Percentiles rank a stretch among this genome's conserved stretches.
phyloP scores from a whole-genome alignment of 2,113 vertebrate species.

The Mugil cephalus region DNA sequence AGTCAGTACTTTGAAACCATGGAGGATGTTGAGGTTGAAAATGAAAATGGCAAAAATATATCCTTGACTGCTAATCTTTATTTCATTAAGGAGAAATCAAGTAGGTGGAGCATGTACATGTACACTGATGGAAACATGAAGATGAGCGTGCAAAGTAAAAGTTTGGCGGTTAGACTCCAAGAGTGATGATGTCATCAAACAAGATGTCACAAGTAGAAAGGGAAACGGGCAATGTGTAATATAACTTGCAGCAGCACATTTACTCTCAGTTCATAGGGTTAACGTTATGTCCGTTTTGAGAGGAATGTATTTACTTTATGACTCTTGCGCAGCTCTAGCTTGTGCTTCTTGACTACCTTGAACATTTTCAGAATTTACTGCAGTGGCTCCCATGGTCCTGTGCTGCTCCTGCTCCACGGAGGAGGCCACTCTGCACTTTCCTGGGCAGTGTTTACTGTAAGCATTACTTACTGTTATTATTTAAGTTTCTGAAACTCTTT shows the following conservation, averaged over 20 bases:
- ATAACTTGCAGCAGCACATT: too few species aligned
- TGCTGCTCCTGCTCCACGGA: slow-evolving; percentile 93
- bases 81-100: too few species aligned
- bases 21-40: slow-evolving; percentile 95
- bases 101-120: too few species aligned
- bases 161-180: too few species aligned
- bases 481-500: neutral
- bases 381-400: slow-evolving; percentile 93
- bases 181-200: too few species aligned
- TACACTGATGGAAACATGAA: too few species aligned
- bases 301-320: neutral
- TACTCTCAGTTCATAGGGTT: too few species aligned
- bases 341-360: slow-evolving; percentile 85
- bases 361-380: slow-evolving; percentile 98
- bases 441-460: slow-evolving; percentile 98
- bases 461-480: slow-evolving; percentile 45
- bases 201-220: too few species aligned
- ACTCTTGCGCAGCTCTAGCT: neutral
- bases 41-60: slow-evolving; percentile 96
- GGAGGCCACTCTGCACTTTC: slow-evolving; percentile 98
- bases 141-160: too few species aligned
- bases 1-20: slow-evolving; percentile 98
- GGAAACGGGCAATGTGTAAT: too few species aligned
- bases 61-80: slow-evolving; percentile 83
- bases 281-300: neutral